Evolutionary conservation across 2,888 invertebrate genomes (phyloP), one percentile per base, ranked within the genome.

Genomic region (Choristoneura rosaceana): DNA sequence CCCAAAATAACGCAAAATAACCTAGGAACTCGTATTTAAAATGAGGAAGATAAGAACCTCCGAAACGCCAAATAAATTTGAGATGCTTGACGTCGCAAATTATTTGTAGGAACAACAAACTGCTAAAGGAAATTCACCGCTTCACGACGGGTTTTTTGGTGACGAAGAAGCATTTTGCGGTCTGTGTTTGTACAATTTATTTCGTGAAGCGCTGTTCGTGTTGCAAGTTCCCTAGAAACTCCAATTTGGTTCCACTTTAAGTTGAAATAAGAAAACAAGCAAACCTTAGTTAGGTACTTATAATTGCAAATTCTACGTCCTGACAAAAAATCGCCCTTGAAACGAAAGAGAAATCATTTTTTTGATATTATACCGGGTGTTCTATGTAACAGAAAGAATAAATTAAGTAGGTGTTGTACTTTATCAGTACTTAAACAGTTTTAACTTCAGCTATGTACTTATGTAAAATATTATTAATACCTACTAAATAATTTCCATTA

Each of bases 101-200:
- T 67, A 71, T 71, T 71, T 62, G 71, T 62, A 62, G 66, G 38
- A 67, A 66, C 70, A 71, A 66, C 71, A 71, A 66, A 66, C 61
- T 66, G 66, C 60, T 71, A 43, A 71, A 66, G 66, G 66, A 71
- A 71, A 71, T 71, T 71, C 71, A 61, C 38, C 66, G 71, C 66
- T 71, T 62, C 43, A 43, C 41, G 52, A 43, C 17, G 61, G 45
- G 52, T 55, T 66, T 66, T 71, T 71, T 61, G 59, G 66, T 9
- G 43, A 33, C 17, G n/a, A 8, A 60, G 65, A 60, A 65, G 50
- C 65, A 70, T 64, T 71, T 71, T 71, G 66, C 71, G 71, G 71
- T 66, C 60, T 71, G 52, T 66, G 61, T 71, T 71, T 66, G 52
- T 61, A 66, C 60, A 71, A 66, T 61, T 66, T 66, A 33, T 62